Evolutionary conservation across 2,797 vertebrate genomes (phyloP).

Genomic region (Sebastolobus alascanus): DNA sequence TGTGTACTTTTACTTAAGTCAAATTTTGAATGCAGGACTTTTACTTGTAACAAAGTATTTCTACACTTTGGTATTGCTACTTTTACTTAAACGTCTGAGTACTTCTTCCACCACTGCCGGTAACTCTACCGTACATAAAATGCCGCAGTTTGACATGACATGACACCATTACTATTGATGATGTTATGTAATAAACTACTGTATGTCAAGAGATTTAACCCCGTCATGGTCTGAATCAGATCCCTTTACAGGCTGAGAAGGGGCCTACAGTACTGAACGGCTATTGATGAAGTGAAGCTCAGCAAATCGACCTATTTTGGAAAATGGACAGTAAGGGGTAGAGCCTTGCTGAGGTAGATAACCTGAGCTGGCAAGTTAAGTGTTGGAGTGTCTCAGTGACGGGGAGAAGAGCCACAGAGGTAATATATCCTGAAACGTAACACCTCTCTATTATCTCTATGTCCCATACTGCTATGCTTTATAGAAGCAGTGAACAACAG

Average conservation of each 20-base stretch:
- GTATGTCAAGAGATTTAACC: conserved; percentile 55
- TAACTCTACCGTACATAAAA: conserved; percentile 22
- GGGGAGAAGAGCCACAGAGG: conserved; percentile 64
- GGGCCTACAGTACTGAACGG: background rate
- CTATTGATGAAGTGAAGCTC: conserved; percentile 59
- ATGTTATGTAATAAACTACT: conserved; percentile 32
- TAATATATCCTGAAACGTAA: conserved; percentile 79
- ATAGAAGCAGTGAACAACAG: conserved; percentile 62
- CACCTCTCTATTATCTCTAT: conserved; percentile 73
- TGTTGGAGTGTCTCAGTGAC: conserved; percentile 78
- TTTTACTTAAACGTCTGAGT: no score
- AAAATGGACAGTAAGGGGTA: conserved; percentile 64
- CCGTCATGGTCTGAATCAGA: conserved; percentile 42
- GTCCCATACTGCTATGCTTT: conserved; percentile 64
- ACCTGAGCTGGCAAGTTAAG: conserved; percentile 78
- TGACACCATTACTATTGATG: conserved; percentile 54
- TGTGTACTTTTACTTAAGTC: no score
- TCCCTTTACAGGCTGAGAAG: conserved; percentile 29
- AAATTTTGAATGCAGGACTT: no score
- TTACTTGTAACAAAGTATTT: no score
- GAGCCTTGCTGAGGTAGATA: conserved; percentile 65
- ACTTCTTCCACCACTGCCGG: background rate
- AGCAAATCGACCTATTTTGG: conserved; percentile 75
- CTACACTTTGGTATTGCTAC: no score
- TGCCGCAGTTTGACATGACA: conserved; percentile 42